Evolutionary conservation across 2,797 vertebrate species (phyloP), one percentile per base, ranked within the genome.

Genomic region (Tenualosa thibaudeaui): DNA sequence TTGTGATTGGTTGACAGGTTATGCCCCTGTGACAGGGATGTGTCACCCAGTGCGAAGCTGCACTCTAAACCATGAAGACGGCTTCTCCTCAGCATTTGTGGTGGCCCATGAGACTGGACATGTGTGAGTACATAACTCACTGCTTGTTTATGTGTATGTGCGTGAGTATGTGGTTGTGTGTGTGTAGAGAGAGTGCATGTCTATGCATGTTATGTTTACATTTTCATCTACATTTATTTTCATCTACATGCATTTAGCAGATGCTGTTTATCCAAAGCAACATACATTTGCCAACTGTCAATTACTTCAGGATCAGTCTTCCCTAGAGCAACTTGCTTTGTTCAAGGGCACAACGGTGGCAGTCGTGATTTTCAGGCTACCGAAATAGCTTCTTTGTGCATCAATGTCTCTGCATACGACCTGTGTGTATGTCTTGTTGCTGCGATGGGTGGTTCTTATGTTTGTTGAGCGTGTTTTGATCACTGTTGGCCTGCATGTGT

Each of bases 91-190:
- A 0, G 98, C 98, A 0, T 99, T 99, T 83, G 98, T 99, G 88
- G 98, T 99, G 89, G 98, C 98, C 49, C 98, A 99, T 15, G 98
- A 99, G 94, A 99, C 98, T 0, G 98, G 98, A 89, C 98, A 99
- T 0, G 98, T 99, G 98, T 99, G 94, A 99, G 98, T 97, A 83
- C 12, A 75, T 26, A 40, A 49, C 53, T 26, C 37, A 9, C 10
- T 75, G 40, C 50, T 37, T 83, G 3, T 31, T 24, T 81, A 56
- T 85, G 50, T 40, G 31, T 65, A 3, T 65, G 60, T 65, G 7
- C 26, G 24, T 65, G n/a, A 1, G n/a, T 62, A 24, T 65, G 60
- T 65, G 24, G 9, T 24, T 31, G 58, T 24, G 58, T 60, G 19
- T 60, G 56, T 60, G 56, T 60, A 60, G 19, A 60, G 58, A n/a